phyloP scores from a whole-genome alignment of 2,888 invertebrate genomes.

The Temnothorax ravouxi region DNA sequence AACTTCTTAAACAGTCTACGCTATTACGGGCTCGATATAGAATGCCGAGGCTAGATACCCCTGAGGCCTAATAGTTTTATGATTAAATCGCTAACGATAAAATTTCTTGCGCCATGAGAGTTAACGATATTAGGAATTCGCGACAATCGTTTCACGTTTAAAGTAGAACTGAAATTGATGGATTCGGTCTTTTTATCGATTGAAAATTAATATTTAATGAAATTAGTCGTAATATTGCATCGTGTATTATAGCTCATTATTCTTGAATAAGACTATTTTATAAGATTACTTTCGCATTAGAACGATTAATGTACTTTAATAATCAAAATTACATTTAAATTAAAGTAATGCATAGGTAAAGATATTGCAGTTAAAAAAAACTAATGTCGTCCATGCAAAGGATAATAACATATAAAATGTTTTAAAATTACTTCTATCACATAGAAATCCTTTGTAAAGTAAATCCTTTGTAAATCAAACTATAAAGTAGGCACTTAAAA shows the following conservation, averaged over 20 bases:
- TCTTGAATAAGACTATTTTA: not conserved
- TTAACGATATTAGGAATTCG: conserved; percentile 26
- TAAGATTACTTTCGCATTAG: not conserved
- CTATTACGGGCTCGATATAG: conserved; percentile 14
- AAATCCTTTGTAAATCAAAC: too few relatives aligned
- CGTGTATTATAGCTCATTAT: not conserved
- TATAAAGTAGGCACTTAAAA: not conserved
- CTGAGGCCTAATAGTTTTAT: conserved; percentile 24
- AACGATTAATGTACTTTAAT: not conserved
- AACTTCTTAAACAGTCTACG: conserved; percentile 21
- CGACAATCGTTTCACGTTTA: conserved; percentile 4
- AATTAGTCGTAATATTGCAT: not conserved
- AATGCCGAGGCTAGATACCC: not conserved
- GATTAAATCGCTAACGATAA: conserved; percentile 42
- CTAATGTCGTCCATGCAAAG: not conserved
- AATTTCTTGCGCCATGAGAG: conserved; percentile 19
- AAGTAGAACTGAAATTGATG: conserved; percentile 35
- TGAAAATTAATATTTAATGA: conserved; percentile 9
- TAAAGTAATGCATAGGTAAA: not conserved
- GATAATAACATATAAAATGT: not conserved
- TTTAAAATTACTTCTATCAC: not conserved
- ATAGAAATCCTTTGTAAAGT: not conserved
- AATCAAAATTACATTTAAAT: not conserved
- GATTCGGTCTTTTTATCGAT: not conserved
- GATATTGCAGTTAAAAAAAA: not conserved